Base-by-base conservation (phyloP, 2,888 invertebrate genomes). In the Sabatieria punctata region DNA sequence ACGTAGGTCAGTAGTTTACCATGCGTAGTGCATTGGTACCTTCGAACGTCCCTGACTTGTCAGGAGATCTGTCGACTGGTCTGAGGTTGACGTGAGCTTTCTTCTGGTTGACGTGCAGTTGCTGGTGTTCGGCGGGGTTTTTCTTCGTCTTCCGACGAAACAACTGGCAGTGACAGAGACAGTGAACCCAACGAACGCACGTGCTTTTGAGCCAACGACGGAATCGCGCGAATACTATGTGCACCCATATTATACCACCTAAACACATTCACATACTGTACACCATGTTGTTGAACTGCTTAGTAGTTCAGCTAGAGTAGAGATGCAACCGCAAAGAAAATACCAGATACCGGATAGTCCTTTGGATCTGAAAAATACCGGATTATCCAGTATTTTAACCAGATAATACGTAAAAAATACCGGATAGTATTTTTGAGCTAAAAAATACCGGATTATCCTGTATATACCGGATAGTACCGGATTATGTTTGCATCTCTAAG, bases 231-330 rank as follows among this genome's bases (percentile, higher is more conserved):
- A 39, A 23, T 8, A 22, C 4, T 22, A 8, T 55, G 51, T 60
- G 59, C 27, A 60, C 51, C 57, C 58, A 57, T 41, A 60, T 57
- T 41, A 60, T 60, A 39, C 58, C 60, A 33, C 57, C 60, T 60
- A 49, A 58, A 27, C 38, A 30, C 15, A 30, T 30, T 30, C 15
- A 11, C 30, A 30, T 8, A 11, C 30, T 15, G 15, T 15, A 11
- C 30, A 30, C 30, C 15, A 8, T 11, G 11, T 30, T 15, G 15
- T 15, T 37, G 21, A 48, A 4, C n/a, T 22, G 25, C 24, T 11
- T 27, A 22, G 11, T 11, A n/a, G 21, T 30, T 30, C 30, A 30
- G 15, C 30, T 11, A n/a, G n/a, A n/a, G n/a, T n/a, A n/a, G n/a
- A n/a, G n/a, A n/a, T n/a, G n/a, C n/a, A n/a, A n/a, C n/a, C n/a